These are phyloP conservation scores for Mustela nigripes DNA, from an alignment of 2,113 vertebrate genomes.

Conservation along the genomic window DNA sequence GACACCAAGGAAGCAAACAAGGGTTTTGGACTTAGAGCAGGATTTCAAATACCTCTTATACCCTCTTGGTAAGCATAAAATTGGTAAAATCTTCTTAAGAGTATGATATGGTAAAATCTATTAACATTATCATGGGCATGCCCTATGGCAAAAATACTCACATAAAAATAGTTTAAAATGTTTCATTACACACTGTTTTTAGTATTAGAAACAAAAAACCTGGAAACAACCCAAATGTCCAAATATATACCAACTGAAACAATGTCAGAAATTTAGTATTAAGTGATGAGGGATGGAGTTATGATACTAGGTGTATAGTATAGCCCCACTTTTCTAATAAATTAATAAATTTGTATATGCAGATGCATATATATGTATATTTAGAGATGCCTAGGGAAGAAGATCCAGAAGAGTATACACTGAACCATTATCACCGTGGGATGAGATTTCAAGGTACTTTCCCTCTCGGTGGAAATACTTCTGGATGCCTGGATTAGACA, in stretches of 20 bases:
- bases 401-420: not conserved
- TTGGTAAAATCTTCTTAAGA: not conserved
- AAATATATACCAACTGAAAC: not conserved
- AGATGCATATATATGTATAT: not conserved
- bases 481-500: not conserved
- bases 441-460: not conserved
- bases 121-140: not conserved
- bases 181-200: not conserved
- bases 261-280: not conserved
- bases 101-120: not conserved
- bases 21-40: not conserved
- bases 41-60: not conserved
- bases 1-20: not conserved
- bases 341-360: not conserved
- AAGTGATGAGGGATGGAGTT: not conserved
- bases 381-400: not conserved
- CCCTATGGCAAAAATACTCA: not conserved
- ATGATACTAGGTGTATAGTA: not conserved
- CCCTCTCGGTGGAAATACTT: not conserved
- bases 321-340: not conserved
- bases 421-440: not conserved
- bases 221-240: not conserved
- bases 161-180: not conserved
- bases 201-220: not conserved
- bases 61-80: not conserved